Base-by-base conservation (phyloP, 2,113 vertebrate species). In the Actinemys pallida region DNA sequence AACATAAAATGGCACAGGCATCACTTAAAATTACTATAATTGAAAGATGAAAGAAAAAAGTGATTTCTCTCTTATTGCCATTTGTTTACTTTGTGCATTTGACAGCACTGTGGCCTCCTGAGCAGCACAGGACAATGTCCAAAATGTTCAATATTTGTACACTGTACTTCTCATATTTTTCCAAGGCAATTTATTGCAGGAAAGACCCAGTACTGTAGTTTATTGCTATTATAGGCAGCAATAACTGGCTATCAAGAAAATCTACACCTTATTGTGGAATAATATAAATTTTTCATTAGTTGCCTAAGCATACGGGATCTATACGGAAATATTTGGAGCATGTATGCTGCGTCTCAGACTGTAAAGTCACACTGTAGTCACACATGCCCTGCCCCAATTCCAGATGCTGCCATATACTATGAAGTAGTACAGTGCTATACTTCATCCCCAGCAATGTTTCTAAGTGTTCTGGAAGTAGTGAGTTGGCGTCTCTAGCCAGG, bases 251-350 rank as follows among this genome's bases (percentile, higher is more conserved):
- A 94, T 72, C 95, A 90, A 83, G 56, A 90, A 95, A 97, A 97
- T 96, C 96, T 96, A 92, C 83, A 95, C 83, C 54, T 57, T 50
- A 84, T n/a, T 80, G 69, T 59, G n/a, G 75, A n/a, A 81, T 65
- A 80, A 82, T 31, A 92, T 97, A 69, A 95, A 95, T 94, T 93
- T 95, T 87, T 39, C 76, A 96, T 90, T 47, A 86, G n/a, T 42
- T 93, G 50, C 81, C 75, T 88, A 88, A 62, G 47, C 24, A n/a
- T 5, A 29, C 19, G 53, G 72, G 39, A 93, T 89, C 91, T 89
- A 72, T 35, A 88, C 94, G 86, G 5, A 6, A 93, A 96, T 94
- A 50, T 53, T 80, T 62, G 45, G 25, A 39, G 56, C 72, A 91
- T 3, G 62, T 0, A 75, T 83, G 35, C 45, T 52, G 50, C 45